Percentiles rank a stretch among this genome's conserved stretches.
Conservation (phyloP, 2,888 invertebrate genomes). For the Tridacna crocea region DNA sequence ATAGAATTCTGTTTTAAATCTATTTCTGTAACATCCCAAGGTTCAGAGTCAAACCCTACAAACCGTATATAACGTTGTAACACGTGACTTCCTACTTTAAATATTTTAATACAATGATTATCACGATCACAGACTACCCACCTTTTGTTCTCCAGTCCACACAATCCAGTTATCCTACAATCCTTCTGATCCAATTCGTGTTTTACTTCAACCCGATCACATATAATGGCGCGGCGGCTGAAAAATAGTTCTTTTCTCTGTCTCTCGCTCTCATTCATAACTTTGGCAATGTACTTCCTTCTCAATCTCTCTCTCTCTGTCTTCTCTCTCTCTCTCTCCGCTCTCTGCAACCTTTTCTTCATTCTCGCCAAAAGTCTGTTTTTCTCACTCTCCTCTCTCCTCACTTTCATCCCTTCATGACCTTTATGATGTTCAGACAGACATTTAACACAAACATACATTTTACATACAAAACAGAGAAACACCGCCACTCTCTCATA, state of each 20-base stretch:
- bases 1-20: not conserved
- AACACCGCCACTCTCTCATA: too few relatives aligned
- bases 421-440: too few relatives aligned
- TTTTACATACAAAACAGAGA: too few relatives aligned
- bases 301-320: not conserved
- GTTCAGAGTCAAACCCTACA: not conserved
- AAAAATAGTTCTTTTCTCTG: not conserved
- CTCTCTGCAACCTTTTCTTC: too few relatives aligned
- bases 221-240: not conserved
- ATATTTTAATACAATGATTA: constrained; percentile 20
- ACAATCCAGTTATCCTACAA: not conserved
- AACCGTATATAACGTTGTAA: constrained; percentile 3
- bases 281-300: not conserved
- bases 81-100: not conserved
- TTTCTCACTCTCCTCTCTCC: too few relatives aligned
- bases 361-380: too few relatives aligned
- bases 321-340: not conserved
- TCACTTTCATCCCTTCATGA: too few relatives aligned
- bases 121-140: not conserved
- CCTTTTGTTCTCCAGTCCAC: constrained; percentile 7
- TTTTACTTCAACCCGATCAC: not conserved
- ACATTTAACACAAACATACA: too few relatives aligned
- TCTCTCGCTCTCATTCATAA: not conserved
- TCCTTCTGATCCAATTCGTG: constrained; percentile 8
- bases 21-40: constrained; percentile 18